These are phyloP conservation scores for Drosophila fulvimacula DNA, from an alignment of 2,888 invertebrate genomes.

Conservation along the genomic window DNA sequence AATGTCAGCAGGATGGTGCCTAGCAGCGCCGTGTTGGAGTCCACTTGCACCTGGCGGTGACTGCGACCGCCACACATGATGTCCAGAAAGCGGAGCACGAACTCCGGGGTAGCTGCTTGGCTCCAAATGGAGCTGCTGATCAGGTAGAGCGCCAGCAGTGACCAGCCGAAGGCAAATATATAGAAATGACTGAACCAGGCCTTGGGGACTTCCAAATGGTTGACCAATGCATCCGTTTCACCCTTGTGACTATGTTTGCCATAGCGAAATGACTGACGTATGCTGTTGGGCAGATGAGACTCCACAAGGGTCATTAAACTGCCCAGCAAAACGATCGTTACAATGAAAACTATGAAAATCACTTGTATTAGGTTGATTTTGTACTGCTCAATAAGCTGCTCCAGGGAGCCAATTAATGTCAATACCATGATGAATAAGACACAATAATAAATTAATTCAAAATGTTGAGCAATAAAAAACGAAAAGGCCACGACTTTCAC, in stretches of 20 bases:
- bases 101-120: slow-evolving; percentile 85
- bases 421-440: slow-evolving; percentile 32
- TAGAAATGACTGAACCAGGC: slow-evolving; percentile 93
- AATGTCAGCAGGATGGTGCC: slow-evolving; percentile 88
- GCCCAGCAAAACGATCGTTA: slow-evolving; percentile 86
- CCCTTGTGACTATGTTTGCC: slow-evolving; percentile 90
- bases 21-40: slow-evolving; percentile 86
- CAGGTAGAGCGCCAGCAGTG: slow-evolving; percentile 80
- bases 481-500: slow-evolving; percentile 42
- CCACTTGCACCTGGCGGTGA: slow-evolving; percentile 81
- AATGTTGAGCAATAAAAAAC: slow-evolving; percentile 21
- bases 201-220: slow-evolving; percentile 89
- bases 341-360: slow-evolving; percentile 79
- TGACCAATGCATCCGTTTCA: slow-evolving; percentile 79
- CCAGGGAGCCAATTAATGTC: slow-evolving; percentile 36
- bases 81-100: slow-evolving; percentile 82
- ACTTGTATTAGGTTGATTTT: slow-evolving; percentile 79
- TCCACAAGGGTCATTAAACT: slow-evolving; percentile 88
- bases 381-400: slow-evolving; percentile 63
- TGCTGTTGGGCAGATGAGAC: slow-evolving; percentile 87
- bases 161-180: slow-evolving; percentile 88
- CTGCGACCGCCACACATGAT: slow-evolving; percentile 84
- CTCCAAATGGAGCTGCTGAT: slow-evolving; percentile 83
- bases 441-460: slow-evolving; percentile 23
- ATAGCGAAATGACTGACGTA: slow-evolving; percentile 89